phyloP scores from a whole-genome alignment of 2,888 invertebrate species.

The Tipula vernalis region DNA sequence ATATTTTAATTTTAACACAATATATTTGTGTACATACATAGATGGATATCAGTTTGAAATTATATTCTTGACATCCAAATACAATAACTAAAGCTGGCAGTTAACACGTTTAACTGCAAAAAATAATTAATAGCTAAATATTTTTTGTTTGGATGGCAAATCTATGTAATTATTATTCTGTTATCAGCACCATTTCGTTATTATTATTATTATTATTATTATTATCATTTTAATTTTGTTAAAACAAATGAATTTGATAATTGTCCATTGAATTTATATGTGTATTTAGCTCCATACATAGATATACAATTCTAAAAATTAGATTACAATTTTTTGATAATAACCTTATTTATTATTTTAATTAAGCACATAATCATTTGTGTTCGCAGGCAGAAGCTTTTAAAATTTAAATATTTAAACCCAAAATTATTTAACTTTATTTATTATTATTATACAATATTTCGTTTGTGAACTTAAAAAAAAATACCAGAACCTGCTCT shows the following conservation, averaged over 20 bases:
- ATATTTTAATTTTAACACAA: too few species aligned
- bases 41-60: too few species aligned
- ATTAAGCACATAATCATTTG: neutral
- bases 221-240: neutral
- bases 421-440: neutral
- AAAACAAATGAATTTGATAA: neutral
- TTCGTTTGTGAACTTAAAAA: neutral
- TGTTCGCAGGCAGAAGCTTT: neutral
- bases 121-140: neutral
- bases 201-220: neutral
- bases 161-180: neutral
- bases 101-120: too few species aligned
- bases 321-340: neutral
- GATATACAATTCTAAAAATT: neutral
- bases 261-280: neutral
- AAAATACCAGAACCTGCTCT: neutral
- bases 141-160: neutral
- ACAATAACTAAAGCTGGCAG: too few species aligned
- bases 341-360: neutral
- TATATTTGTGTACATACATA: too few species aligned
- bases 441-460: neutral
- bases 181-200: neutral
- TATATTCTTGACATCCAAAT: too few species aligned
- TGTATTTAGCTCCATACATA: too few species aligned
- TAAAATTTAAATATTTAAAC: neutral